phyloP scores from a whole-genome alignment of 2,888 invertebrate species.

The Cerastis rubricosa region DNA sequence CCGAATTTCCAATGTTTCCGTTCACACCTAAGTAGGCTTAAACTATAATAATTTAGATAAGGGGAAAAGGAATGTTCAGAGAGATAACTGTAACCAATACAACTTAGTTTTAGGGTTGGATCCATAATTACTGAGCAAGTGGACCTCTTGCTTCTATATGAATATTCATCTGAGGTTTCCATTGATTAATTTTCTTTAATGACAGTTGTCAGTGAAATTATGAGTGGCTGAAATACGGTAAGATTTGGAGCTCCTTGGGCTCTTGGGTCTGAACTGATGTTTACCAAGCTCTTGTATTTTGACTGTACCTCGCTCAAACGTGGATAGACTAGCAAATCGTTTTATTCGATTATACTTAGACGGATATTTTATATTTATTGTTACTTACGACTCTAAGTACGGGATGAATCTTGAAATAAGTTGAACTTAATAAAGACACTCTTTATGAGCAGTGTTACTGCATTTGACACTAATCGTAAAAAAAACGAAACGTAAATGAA shows the following conservation, averaged over 20 bases:
- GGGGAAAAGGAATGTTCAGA: slow-evolving; percentile 14
- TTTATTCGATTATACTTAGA: slow-evolving; percentile 47
- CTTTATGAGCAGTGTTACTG: neutral
- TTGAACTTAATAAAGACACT: slow-evolving; percentile 30
- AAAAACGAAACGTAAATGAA: neutral
- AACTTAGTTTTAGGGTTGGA: slow-evolving; percentile 33
- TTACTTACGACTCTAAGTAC: slow-evolving; percentile 37
- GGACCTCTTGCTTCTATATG: slow-evolving; percentile 25
- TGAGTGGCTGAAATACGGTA: slow-evolving; percentile 24
- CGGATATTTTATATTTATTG: slow-evolving; percentile 50
- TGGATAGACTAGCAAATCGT: slow-evolving; percentile 56
- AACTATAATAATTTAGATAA: slow-evolving; percentile 27
- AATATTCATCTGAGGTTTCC: slow-evolving; percentile 55
- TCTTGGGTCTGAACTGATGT: slow-evolving; percentile 35
- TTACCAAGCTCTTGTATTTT: slow-evolving; percentile 54
- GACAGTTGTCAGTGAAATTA: slow-evolving; percentile 33
- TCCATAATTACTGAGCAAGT: slow-evolving; percentile 32
- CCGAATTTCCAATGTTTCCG: slow-evolving; percentile 12
- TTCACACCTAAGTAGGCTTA: slow-evolving; percentile 15
- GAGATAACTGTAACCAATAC: slow-evolving; percentile 29
- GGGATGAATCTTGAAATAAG: slow-evolving; percentile 27
- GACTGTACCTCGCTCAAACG: slow-evolving; percentile 47
- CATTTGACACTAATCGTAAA: neutral
- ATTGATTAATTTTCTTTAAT: slow-evolving; percentile 54
- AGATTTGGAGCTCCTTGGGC: slow-evolving; percentile 29